Evolutionary conservation across 35 echinoderm and acorn worm species (phyloP).

Genomic region (Holothuria glaberrima): DNA sequence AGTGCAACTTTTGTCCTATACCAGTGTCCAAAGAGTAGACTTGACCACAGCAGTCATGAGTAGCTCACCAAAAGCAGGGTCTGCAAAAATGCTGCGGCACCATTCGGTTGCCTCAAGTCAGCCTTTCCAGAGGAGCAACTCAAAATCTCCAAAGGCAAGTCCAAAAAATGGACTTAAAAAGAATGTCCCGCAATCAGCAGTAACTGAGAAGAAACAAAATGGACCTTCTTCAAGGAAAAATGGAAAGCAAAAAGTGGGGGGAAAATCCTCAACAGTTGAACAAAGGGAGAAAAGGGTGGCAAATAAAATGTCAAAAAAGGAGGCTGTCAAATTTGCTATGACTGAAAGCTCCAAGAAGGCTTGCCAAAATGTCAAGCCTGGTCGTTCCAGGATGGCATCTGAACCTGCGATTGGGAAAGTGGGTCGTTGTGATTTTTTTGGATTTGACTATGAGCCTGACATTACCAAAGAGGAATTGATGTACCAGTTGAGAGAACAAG

Average conservation of each 20-base stretch:
- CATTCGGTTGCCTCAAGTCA: slow-evolving; percentile 55
- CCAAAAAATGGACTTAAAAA: slow-evolving; percentile 26
- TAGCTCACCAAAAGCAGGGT: slow-evolving; percentile 3
- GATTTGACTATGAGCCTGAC: slow-evolving; percentile 54
- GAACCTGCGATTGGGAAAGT: slow-evolving; percentile 35
- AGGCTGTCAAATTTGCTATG: slow-evolving; percentile 48
- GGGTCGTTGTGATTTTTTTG: slow-evolving; percentile 38
- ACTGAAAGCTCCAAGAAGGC: slow-evolving; percentile 52
- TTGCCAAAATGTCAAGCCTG: not conserved
- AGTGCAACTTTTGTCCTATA: slow-evolving; percentile 14
- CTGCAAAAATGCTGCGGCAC: not conserved
- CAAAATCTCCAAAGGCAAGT: not conserved
- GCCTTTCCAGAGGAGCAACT: slow-evolving; percentile 11
- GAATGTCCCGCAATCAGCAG: not conserved
- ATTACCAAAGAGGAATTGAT: slow-evolving; percentile 59
- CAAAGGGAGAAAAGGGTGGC: not conserved
- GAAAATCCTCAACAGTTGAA: not conserved
- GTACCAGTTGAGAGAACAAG: slow-evolving; percentile 53
- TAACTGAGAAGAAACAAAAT: not conserved
- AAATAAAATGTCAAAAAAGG: slow-evolving; percentile 24
- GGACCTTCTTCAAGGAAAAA: not conserved
- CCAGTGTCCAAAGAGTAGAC: slow-evolving; percentile 32
- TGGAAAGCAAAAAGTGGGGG: not conserved
- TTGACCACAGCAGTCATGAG: slow-evolving; percentile 34
- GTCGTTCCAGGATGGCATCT: slow-evolving; percentile 23